phyloP scores from a whole-genome alignment of 2,888 invertebrate species.

The Pollenia angustigena region DNA sequence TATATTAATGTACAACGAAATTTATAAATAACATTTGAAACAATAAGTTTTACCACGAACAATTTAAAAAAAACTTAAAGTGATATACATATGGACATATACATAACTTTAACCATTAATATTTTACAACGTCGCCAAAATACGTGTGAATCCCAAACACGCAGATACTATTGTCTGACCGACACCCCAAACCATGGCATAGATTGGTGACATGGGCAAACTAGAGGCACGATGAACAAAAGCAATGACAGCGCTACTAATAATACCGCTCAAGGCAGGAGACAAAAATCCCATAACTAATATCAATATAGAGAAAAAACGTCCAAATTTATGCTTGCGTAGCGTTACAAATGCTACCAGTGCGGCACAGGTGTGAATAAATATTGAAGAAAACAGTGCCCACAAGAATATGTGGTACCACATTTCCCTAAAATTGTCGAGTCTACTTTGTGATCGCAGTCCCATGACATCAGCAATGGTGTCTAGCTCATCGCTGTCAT shows the following conservation, averaged over 20 bases:
- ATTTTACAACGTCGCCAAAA: slow-evolving; percentile 94
- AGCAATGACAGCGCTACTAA: slow-evolving; percentile 96
- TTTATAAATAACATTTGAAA: too few relatives aligned
- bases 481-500: slow-evolving; percentile 86
- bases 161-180: slow-evolving; percentile 96
- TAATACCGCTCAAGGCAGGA: slow-evolving; percentile 94
- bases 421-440: slow-evolving; percentile 94
- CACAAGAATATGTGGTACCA: slow-evolving; percentile 99
- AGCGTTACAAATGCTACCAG: slow-evolving; percentile 95
- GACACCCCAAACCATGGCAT: slow-evolving; percentile 97
- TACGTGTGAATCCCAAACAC: slow-evolving; percentile 95
- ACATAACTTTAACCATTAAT: too few relatives aligned
- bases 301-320: slow-evolving; percentile 95
- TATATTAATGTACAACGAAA: too few relatives aligned
- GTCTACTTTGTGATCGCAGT: slow-evolving; percentile 87
- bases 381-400: slow-evolving; percentile 96
- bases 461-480: slow-evolving; percentile 89
- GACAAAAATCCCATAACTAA: slow-evolving; percentile 95
- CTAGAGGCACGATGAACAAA: slow-evolving; percentile 96
- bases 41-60: too few relatives aligned
- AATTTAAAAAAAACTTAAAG: too few relatives aligned
- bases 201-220: slow-evolving; percentile 94
- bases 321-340: slow-evolving; percentile 96
- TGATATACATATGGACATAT: too few relatives aligned
- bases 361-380: slow-evolving; percentile 96